Percentiles rank a stretch among this genome's conserved stretches.
Evolutionary conservation across 2,888 invertebrate species (phyloP).

Genomic region (Cerastoderma edule): DNA sequence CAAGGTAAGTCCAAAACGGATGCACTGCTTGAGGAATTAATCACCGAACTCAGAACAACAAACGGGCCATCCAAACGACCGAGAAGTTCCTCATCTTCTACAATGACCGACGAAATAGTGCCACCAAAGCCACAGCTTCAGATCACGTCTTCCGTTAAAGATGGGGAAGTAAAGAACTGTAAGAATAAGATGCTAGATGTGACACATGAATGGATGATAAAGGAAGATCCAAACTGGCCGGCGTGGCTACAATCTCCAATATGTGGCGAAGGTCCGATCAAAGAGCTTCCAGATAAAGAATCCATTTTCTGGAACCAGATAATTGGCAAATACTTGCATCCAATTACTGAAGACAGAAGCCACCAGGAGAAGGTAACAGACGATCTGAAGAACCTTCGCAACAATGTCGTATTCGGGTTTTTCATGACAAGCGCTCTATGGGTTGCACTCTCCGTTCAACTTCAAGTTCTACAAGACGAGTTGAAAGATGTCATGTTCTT

Average conservation of each 20-base stretch:
- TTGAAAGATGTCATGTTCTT: slow-evolving; percentile 88
- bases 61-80: slow-evolving; percentile 25
- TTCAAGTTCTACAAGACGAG: slow-evolving; percentile 88
- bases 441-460: slow-evolving; percentile 98
- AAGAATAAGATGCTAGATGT: slow-evolving; percentile 12
- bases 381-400: slow-evolving; percentile 72
- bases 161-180: background rate
- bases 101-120: slow-evolving; percentile 34
- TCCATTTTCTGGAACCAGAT: slow-evolving; percentile 96
- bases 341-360: slow-evolving; percentile 95
- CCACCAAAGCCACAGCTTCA: background rate
- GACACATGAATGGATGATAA: slow-evolving; percentile 21
- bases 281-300: slow-evolving; percentile 92
- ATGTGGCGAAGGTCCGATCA: slow-evolving; percentile 95
- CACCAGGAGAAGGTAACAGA: slow-evolving; percentile 71
- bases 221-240: slow-evolving; percentile 93
- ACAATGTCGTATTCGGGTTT: slow-evolving; percentile 77
- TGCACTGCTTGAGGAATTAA: slow-evolving; percentile 67
- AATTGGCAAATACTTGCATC: slow-evolving; percentile 95
- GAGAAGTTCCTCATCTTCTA: slow-evolving; percentile 27
- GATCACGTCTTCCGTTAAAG: background rate
- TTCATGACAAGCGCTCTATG: slow-evolving; percentile 99
- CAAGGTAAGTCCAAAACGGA: slow-evolving; percentile 63
- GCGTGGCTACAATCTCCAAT: slow-evolving; percentile 96
- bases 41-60: slow-evolving; percentile 59